These are phyloP conservation scores for Tetragnatha versicolor DNA, from an alignment of 1,140 invertebrate genomes.

Conservation along the genomic window DNA sequence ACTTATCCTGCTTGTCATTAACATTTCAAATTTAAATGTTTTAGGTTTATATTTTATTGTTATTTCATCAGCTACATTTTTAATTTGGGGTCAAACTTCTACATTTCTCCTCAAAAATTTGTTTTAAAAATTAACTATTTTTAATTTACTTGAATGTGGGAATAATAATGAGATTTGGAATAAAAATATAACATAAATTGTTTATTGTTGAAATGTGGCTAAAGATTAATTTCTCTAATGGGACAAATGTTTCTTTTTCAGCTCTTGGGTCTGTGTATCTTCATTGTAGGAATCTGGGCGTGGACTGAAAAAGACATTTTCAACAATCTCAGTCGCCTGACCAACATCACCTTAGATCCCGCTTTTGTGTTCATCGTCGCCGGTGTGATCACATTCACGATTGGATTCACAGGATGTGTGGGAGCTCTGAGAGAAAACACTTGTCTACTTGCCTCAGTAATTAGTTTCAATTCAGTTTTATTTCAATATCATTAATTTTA, in stretches of 20 bases:
- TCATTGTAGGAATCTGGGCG: conserved; percentile 93
- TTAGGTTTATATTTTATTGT: too few relatives aligned
- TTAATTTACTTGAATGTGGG: too few relatives aligned
- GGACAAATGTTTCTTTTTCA: conserved; percentile 64
- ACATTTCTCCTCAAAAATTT: too few relatives aligned
- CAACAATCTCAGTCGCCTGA: conserved; percentile 85
- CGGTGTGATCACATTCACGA: conserved; percentile 89
- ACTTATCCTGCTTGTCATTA: too few relatives aligned
- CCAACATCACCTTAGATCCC: conserved; percentile 86
- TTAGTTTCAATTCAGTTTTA: conserved; percentile 61
- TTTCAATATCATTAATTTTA: not conserved
- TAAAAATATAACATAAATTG: not conserved
- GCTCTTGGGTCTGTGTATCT: conserved; percentile 83
- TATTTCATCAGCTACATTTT: too few relatives aligned
- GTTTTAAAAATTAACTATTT: too few relatives aligned
- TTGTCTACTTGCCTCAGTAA: conserved; percentile 82
- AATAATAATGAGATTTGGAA: too few relatives aligned
- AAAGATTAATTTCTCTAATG: not conserved
- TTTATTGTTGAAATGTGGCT: not conserved
- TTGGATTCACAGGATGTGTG: conserved; percentile 97
- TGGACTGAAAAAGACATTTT: conserved; percentile 98
- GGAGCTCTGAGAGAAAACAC: conserved; percentile 83
- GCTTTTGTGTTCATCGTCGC: conserved; percentile 92
- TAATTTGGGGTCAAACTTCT: too few relatives aligned
- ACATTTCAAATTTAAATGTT: too few relatives aligned